phyloP scores from a whole-genome alignment of 2,888 invertebrate species.

The Rhingia campestris region DNA sequence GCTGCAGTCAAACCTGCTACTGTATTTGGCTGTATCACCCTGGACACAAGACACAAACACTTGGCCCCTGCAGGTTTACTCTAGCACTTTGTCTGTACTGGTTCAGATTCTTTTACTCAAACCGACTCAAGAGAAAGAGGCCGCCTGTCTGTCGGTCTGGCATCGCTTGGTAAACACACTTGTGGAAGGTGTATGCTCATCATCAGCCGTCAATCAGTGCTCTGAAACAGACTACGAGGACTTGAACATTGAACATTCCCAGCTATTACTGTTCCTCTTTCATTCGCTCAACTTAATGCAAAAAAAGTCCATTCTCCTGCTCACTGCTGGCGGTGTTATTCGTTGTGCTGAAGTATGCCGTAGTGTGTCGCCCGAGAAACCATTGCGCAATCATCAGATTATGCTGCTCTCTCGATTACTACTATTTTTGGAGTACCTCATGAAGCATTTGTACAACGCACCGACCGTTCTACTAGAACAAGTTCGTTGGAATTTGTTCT shows the following conservation, averaged over 20 bases:
- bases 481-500: constrained; percentile 93
- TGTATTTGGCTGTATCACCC: constrained; percentile 90
- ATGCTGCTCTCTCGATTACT: constrained; percentile 92
- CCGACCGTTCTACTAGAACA: constrained; percentile 93
- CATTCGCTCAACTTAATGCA: constrained; percentile 97
- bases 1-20: constrained; percentile 88
- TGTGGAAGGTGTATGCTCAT: constrained; percentile 89
- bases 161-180: constrained; percentile 94
- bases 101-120: constrained; percentile 93
- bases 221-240: constrained; percentile 85
- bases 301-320: constrained; percentile 95
- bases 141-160: constrained; percentile 95
- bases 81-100: constrained; percentile 90
- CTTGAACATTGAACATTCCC: constrained; percentile 97
- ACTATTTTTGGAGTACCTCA: constrained; percentile 95
- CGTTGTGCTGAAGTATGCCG: constrained; percentile 87
- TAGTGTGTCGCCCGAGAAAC: constrained; percentile 80
- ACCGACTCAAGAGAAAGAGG: constrained; percentile 93
- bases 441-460: constrained; percentile 97
- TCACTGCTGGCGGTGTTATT: constrained; percentile 90
- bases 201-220: constrained; percentile 75
- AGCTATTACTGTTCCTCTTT: constrained; percentile 95
- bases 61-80: constrained; percentile 91
- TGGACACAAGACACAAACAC: constrained; percentile 86
- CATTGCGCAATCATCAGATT: constrained; percentile 86